Evolutionary conservation across 1,140 invertebrate genomes (phyloP), one percentile per base, ranked within the genome.

Genomic region (Cotesia vestalis): DNA sequence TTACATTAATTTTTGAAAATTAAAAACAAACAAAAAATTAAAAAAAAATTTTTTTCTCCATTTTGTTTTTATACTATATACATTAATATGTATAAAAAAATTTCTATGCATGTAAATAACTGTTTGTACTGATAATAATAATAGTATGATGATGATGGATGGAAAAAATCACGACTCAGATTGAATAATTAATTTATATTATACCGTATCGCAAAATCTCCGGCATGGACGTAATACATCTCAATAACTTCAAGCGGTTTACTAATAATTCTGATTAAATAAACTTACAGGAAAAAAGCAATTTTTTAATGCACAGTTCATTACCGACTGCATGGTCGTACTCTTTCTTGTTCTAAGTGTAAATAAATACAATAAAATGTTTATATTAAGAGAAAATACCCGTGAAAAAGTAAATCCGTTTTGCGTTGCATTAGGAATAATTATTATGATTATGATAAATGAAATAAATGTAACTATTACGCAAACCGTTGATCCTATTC

Each of bases 241-340:
- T 40, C 62, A 64, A 64, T 51, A 38, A 14, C 40, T n/a, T 78
- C 73, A 69, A 78, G 72, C 46, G 69, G 73, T 76, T 73, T 69
- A 76, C 77, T 76, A 79, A 79, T 77, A 76, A 72, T 70, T 61
- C 66, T 51, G 75, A 79, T 77, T 75, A 74, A 76, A 79, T 79
- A 73, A 66, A 38, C 62, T 9, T 72, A 71, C 71, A 66, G n/a
- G 66, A 75, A 73, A 46, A 46, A 75, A 73, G 34, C 14, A 11
- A 59, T 35, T 71, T n/a, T 35, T 9, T 17, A 27, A 34, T 63
- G 8, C 51, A 20, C 46, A 71, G 60, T 71, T 46, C 0, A 60
- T 62, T 62, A 5, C 17, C 20, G 20, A 52, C 63, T 66, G 20
- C 63, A 14, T 3, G 5, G 63, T 66, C 6, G 8, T 4, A 66